phyloP scores from a whole-genome alignment of 2,888 invertebrate species.

The Acrobasis consociella region DNA sequence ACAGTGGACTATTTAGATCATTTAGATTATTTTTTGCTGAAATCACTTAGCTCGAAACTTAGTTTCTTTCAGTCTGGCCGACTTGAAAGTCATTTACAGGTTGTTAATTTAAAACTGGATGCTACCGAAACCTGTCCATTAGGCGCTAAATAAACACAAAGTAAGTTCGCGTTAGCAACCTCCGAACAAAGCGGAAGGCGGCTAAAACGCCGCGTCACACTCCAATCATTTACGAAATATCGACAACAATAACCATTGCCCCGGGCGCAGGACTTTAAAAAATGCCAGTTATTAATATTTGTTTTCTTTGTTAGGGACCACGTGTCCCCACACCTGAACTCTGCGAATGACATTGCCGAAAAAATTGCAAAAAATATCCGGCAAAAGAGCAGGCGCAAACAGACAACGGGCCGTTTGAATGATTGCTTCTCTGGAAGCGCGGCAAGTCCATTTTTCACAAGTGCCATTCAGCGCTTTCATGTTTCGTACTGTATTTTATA shows the following conservation, averaged over 20 bases:
- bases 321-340: conserved; percentile 81
- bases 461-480: conserved; percentile 82
- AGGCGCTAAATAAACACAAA: conserved; percentile 75
- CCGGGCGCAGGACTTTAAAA: conserved; percentile 72
- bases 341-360: conserved; percentile 77
- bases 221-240: conserved; percentile 82
- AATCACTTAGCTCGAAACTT: neutral
- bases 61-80: neutral
- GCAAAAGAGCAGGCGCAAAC: conserved; percentile 79
- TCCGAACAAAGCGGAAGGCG: conserved; percentile 63
- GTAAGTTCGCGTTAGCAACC: conserved; percentile 63
- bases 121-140: conserved; percentile 73
- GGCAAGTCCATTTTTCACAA: conserved; percentile 83
- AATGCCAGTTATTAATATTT: conserved; percentile 82
- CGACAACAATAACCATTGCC: conserved; percentile 77
- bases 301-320: conserved; percentile 78
- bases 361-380: conserved; percentile 71
- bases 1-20: too few relatives aligned
- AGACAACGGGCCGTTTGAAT: conserved; percentile 82
- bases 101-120: conserved; percentile 33
- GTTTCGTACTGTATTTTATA: conserved; percentile 76
- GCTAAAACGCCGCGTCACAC: conserved; percentile 77
- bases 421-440: conserved; percentile 82
- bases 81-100: conserved; percentile 21
- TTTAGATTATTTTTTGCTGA: neutral